Conservation (phyloP, 1,140 invertebrate species). For the Drosophila hydei region DNA sequence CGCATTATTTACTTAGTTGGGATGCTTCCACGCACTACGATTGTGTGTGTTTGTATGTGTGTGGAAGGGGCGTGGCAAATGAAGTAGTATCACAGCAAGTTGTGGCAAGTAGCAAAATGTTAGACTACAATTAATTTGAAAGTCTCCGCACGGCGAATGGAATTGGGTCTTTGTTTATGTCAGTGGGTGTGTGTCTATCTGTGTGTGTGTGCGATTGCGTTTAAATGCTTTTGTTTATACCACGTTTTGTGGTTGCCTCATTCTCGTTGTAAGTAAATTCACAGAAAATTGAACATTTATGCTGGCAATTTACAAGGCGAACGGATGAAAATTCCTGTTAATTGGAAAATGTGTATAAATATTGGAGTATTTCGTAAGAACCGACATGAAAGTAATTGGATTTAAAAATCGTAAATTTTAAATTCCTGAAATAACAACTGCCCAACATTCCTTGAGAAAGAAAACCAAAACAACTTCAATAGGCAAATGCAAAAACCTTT, state of each 20-base stretch:
- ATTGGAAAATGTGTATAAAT: conserved; percentile 2
- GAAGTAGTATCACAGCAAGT: conserved; percentile 72
- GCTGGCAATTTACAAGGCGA: conserved; percentile 8
- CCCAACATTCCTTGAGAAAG: background rate
- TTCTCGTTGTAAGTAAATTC: conserved; percentile 7
- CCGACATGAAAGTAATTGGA: background rate
- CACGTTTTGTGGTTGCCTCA: background rate
- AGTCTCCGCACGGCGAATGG: conserved; percentile 41
- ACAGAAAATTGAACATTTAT: conserved; percentile 9
- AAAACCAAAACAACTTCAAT: no score
- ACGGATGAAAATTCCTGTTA: conserved; percentile 18
- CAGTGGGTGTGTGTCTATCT: background rate
- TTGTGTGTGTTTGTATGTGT: conserved; percentile 21
- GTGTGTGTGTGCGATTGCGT: background rate
- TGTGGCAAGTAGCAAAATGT: conserved; percentile 77
- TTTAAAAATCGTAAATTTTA: background rate
- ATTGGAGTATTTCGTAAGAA: no score
- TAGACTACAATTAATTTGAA: conserved; percentile 72
- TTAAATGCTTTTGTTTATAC: background rate
- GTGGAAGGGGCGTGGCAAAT: conserved; percentile 63
- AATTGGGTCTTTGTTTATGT: conserved; percentile 19
- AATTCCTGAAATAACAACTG: no score
- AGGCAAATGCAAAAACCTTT: no score
- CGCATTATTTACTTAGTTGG: conserved; percentile 79
- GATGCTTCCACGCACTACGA: conserved; percentile 47